Percentiles rank a stretch among this genome's conserved stretches.
Evolutionary conservation across 2,113 vertebrate genomes (phyloP).

Genomic region (Oryzias woworae): DNA sequence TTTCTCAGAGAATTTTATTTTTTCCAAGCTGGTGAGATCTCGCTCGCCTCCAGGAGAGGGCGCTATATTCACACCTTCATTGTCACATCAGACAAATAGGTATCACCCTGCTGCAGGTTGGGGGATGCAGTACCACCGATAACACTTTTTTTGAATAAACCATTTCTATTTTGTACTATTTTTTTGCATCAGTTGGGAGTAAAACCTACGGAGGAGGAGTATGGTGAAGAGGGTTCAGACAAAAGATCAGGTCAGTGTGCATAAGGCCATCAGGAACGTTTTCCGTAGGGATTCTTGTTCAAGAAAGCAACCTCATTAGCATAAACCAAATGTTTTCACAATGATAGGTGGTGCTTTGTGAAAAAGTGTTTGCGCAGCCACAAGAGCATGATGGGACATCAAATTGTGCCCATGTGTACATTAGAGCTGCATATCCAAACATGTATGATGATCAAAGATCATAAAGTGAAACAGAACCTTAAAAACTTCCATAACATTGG

Average conservation of each 20-base stretch:
- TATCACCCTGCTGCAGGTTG: background rate
- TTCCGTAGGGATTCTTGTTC: background rate
- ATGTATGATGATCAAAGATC: too few relatives aligned
- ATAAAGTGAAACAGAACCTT: too few relatives aligned
- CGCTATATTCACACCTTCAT: background rate
- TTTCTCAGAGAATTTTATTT: constrained; percentile 39
- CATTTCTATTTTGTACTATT: background rate
- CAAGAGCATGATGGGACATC: too few relatives aligned
- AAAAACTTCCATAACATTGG: too few relatives aligned
- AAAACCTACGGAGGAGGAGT: too few relatives aligned
- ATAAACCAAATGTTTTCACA: background rate
- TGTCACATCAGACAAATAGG: background rate
- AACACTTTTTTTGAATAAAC: constrained; percentile 8
- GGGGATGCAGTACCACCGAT: too few relatives aligned
- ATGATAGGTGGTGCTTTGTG: constrained; percentile 11
- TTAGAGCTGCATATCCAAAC: too few relatives aligned
- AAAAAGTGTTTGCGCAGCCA: background rate
- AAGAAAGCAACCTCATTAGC: constrained; percentile 20
- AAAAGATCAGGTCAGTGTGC: background rate
- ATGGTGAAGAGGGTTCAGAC: too few relatives aligned
- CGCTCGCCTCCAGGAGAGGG: too few relatives aligned
- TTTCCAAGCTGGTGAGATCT: background rate
- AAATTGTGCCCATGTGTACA: too few relatives aligned
- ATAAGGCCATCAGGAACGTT: background rate
- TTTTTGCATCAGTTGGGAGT: background rate